These are phyloP conservation scores for Drosophila insularis DNA, from an alignment of 1,140 invertebrate species.

Conservation along the genomic window DNA sequence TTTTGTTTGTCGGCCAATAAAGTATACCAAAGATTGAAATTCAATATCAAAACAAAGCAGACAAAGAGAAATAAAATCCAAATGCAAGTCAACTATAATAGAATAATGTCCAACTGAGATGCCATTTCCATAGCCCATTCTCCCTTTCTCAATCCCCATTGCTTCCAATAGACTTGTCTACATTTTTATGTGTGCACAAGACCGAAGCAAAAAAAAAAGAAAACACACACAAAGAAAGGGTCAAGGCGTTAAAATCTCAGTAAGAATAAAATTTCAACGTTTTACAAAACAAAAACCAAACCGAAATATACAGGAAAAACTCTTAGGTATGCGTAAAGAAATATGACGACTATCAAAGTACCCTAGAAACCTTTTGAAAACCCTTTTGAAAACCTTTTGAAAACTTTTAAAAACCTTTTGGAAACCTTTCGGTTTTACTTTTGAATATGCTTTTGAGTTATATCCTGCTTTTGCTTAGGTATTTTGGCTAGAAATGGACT, in stretches of 20 bases:
- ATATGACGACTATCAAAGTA: neutral
- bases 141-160: neutral
- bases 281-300: slow-evolving; percentile 23
- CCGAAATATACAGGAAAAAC: slow-evolving; percentile 12
- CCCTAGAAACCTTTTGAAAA: neutral
- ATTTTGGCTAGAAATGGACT: no score
- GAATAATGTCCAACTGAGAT: slow-evolving; percentile 7
- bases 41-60: slow-evolving; percentile 13
- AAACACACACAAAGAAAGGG: slow-evolving; percentile 29
- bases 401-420: neutral
- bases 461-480: no score
- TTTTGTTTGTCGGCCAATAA: slow-evolving; percentile 1
- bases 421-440: no score
- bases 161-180: slow-evolving; percentile 60
- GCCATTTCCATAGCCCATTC: neutral
- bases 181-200: slow-evolving; percentile 56
- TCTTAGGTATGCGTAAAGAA: neutral
- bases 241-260: slow-evolving; percentile 54
- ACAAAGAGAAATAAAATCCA: neutral
- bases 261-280: slow-evolving; percentile 71
- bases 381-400: no score
- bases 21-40: slow-evolving; percentile 8
- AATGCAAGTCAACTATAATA: slow-evolving; percentile 5
- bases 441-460: no score
- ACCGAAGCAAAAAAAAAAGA: slow-evolving; percentile 12